Percentiles rank a stretch among this genome's conserved stretches.
These are phyloP conservation scores for Cryptotermes secundus DNA, from an alignment of 1,140 invertebrate genomes.

Conservation along the genomic window DNA sequence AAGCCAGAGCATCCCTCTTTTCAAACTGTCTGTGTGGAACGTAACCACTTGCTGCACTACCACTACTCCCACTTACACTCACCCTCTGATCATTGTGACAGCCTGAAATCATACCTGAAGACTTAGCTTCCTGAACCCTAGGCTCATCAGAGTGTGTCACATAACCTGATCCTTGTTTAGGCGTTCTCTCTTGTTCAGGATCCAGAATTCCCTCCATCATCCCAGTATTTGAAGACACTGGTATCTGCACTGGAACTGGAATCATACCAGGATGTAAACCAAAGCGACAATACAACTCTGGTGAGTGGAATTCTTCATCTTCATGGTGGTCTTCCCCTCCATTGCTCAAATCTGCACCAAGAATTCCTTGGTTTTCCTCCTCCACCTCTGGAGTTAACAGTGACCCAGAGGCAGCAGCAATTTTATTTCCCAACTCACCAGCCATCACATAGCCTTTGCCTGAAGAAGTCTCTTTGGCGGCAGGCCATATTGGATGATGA, in stretches of 20 bases:
- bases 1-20: constrained; percentile 17
- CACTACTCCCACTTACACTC: neutral
- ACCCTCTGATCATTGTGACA: neutral
- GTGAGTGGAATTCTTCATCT: neutral
- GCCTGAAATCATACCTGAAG: neutral
- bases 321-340: neutral
- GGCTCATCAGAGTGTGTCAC: constrained; percentile 25
- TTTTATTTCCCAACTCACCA: neutral
- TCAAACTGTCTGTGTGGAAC: constrained; percentile 31
- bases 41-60: constrained; percentile 12
- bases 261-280: constrained; percentile 12
- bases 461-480: constrained; percentile 13
- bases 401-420: neutral
- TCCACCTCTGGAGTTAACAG: neutral
- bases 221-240: neutral
- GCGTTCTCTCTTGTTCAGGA: neutral
- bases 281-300: constrained; percentile 27
- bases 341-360: neutral
- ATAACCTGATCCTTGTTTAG: constrained; percentile 25
- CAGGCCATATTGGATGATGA: neutral
- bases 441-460: constrained; percentile 26
- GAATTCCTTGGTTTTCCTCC: neutral
- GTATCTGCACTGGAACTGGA: neutral
- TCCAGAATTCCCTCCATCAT: neutral
- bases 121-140: neutral